A percentile compares a stretch with the other conserved stretches of the same genome.
These are phyloP conservation scores for Drosophila recens DNA, from an alignment of 2,888 invertebrate genomes.

Conservation along the genomic window DNA sequence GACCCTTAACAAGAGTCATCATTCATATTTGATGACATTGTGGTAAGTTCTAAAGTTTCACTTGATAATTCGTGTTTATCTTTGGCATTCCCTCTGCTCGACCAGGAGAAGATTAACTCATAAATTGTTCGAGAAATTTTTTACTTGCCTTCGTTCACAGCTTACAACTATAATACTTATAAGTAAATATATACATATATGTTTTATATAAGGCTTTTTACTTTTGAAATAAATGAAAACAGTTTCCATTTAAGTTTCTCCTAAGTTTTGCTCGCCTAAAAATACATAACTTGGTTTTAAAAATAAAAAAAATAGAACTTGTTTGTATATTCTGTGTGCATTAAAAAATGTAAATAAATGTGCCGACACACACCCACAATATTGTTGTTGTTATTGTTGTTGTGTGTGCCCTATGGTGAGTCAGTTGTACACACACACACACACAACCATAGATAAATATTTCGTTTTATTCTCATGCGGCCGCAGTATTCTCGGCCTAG, in stretches of 20 bases:
- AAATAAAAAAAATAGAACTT: constrained; percentile 50
- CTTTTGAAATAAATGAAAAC: constrained; percentile 22
- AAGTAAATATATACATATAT: not conserved
- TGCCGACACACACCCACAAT: constrained; percentile 46
- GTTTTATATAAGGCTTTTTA: constrained; percentile 1
- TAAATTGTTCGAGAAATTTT: not conserved
- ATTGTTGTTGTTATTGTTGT: constrained; percentile 8
- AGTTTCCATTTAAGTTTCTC: constrained; percentile 49
- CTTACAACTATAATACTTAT: not conserved
- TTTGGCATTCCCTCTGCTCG: not conserved
- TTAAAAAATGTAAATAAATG: constrained; percentile 72
- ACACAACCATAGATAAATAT: constrained; percentile 34
- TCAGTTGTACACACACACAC: constrained; percentile 26
- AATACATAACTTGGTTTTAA: constrained; percentile 45
- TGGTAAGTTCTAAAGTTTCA: constrained; percentile 17
- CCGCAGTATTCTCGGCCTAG: constrained; percentile 55
- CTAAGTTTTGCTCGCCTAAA: constrained; percentile 51
- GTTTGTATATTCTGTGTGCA: constrained; percentile 57
- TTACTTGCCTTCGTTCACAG: not conserved
- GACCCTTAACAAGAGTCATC: constrained; percentile 38
- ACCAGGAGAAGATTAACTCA: constrained; percentile 3
- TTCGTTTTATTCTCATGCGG: constrained; percentile 50
- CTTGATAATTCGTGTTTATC: constrained; percentile 23
- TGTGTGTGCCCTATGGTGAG: constrained; percentile 39
- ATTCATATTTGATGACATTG: constrained; percentile 53